phyloP scores from a whole-genome alignment of 30 jellyfish, hydroid and myxozoan genomes.

The Pelagia noctiluca region DNA sequence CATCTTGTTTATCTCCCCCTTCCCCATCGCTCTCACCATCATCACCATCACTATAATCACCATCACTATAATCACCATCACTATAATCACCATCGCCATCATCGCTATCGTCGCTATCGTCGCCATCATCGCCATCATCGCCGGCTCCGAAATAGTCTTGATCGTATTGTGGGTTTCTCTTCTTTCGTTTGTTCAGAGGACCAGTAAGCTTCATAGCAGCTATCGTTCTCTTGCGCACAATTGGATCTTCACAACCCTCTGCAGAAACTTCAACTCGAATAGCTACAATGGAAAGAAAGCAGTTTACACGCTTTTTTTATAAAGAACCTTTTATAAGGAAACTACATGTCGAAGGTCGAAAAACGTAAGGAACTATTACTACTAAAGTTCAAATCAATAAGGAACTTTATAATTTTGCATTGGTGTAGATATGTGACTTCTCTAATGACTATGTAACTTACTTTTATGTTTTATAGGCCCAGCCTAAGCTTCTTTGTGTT shows the following conservation, averaged over 20 bases:
- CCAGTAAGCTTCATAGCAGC: neutral
- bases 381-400: too few species aligned
- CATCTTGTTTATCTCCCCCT: neutral
- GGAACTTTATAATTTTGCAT: neutral
- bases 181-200: too few species aligned
- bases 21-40: slow-evolving; percentile 22
- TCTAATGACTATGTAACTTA: too few species aligned
- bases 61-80: slow-evolving; percentile 29
- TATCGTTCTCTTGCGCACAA: slow-evolving; percentile 58
- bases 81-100: slow-evolving; percentile 15
- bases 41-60: slow-evolving; percentile 3
- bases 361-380: too few species aligned
- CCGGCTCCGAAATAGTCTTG: neutral
- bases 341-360: too few species aligned
- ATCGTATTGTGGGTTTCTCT: neutral
- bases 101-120: slow-evolving; percentile 4
- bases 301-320: too few species aligned
- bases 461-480: too few species aligned
- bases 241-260: slow-evolving; percentile 87
- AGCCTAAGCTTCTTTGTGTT: too few species aligned
- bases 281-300: slow-evolving; percentile 30
- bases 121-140: neutral
- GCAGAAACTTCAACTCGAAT: slow-evolving; percentile 66
- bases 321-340: too few species aligned
- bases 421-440: too few species aligned